phyloP scores from a whole-genome alignment of 2,113 vertebrate species.

The Brachyhypopomus occidentalis region DNA sequence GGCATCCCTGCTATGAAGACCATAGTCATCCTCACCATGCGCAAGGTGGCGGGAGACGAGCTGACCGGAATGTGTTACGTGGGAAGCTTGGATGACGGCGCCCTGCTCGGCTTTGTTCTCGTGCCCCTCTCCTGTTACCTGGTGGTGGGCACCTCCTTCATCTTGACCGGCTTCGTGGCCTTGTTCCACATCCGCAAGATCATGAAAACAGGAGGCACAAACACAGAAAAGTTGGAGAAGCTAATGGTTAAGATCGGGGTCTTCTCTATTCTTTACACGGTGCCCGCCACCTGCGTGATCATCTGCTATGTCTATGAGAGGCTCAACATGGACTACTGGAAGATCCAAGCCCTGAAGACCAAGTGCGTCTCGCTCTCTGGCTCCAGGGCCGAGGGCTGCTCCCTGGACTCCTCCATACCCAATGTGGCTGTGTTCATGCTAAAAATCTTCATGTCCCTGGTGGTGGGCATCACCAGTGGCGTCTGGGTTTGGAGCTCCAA shows the following conservation, averaged over 20 bases:
- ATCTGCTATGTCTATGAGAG: slow-evolving; percentile 87
- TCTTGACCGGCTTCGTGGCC: slow-evolving; percentile 85
- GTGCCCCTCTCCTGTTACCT: slow-evolving; percentile 85
- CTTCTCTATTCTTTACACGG: slow-evolving; percentile 87
- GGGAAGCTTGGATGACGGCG: slow-evolving; percentile 75
- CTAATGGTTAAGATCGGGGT: slow-evolving; percentile 89
- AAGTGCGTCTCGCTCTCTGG: slow-evolving; percentile 71
- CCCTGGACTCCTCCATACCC: slow-evolving; percentile 80
- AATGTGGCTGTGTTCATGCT: slow-evolving; percentile 86
- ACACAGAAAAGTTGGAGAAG: slow-evolving; percentile 88
- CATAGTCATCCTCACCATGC: slow-evolving; percentile 83
- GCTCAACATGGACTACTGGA: slow-evolving; percentile 85
- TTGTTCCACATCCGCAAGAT: slow-evolving; percentile 88
- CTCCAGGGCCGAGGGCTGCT: slow-evolving; percentile 75
- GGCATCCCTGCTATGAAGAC: slow-evolving; percentile 86
- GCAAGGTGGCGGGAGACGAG: slow-evolving; percentile 86
- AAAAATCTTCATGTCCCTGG: slow-evolving; percentile 89
- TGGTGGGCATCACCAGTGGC: slow-evolving; percentile 88
- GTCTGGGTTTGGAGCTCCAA: slow-evolving; percentile 93
- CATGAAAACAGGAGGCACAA: slow-evolving; percentile 87
- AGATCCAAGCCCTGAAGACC: slow-evolving; percentile 73
- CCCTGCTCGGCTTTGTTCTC: slow-evolving; percentile 82
- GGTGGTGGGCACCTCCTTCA: slow-evolving; percentile 84
- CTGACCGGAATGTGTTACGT: slow-evolving; percentile 87
- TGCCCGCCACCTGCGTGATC: slow-evolving; percentile 72